These are phyloP conservation scores for Tamandua tetradactyla DNA, from an alignment of 2,797 vertebrate genomes.

Conservation along the genomic window DNA sequence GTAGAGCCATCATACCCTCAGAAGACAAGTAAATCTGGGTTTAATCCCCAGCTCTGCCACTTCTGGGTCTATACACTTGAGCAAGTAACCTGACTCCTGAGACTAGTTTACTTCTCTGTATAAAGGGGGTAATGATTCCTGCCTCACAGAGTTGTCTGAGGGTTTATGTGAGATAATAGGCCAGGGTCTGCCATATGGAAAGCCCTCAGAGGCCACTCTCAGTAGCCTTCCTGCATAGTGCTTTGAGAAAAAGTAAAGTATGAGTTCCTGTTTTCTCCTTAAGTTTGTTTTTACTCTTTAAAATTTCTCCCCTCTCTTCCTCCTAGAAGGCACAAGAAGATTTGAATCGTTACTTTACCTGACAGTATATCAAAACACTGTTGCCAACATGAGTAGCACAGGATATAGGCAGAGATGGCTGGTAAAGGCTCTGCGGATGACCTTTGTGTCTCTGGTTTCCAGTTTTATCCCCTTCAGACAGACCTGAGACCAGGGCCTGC, in stretches of 20 bases:
- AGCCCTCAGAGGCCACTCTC: too few species aligned
- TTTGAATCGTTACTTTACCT: neutral
- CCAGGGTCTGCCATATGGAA: neutral
- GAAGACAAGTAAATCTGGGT: neutral
- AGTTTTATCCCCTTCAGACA: neutral
- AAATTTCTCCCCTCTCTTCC: neutral
- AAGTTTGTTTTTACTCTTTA: neutral
- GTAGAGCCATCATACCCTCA: neutral
- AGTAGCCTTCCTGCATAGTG: neutral
- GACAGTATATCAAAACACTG: neutral
- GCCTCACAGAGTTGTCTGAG: too few species aligned
- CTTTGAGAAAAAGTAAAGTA: slow-evolving; percentile 34
- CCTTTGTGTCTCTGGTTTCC: neutral
- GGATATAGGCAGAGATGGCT: neutral
- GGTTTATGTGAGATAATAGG: too few species aligned
- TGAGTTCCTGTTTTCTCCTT: neutral
- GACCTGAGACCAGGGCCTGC: neutral
- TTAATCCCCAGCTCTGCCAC: neutral
- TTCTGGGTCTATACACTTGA: neutral
- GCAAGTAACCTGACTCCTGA: neutral
- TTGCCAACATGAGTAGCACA: neutral
- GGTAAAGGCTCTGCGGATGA: neutral
- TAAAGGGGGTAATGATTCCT: neutral
- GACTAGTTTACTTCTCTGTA: neutral
- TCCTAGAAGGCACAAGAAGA: neutral